Evolutionary conservation across 1,140 invertebrate species (phyloP).

Genomic region (Parasteatoda tepidariorum): DNA sequence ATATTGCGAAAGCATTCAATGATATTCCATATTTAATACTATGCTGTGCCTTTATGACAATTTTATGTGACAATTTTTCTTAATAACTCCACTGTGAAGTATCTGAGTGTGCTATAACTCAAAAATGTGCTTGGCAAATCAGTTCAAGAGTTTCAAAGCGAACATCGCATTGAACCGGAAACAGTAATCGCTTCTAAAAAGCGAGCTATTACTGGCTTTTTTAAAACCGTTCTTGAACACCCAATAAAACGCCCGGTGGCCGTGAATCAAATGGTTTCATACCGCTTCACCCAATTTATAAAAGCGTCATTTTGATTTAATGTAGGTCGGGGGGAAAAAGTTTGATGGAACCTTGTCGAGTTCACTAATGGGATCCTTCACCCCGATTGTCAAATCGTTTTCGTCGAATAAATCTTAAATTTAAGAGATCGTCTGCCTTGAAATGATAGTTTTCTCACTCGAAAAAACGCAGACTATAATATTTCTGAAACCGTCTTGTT

Average conservation of each 20-base stretch:
- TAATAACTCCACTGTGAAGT: too few species aligned
- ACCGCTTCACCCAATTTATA: conserved; percentile 5
- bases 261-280: background rate
- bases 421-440: background rate
- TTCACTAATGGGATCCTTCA: conserved; percentile 1
- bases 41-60: too few species aligned
- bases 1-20: too few species aligned
- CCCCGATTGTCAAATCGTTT: background rate
- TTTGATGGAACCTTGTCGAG: background rate
- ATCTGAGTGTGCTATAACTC: too few species aligned
- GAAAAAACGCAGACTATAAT: too few species aligned
- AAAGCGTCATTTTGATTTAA: background rate
- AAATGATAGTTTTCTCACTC: background rate
- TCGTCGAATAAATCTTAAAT: background rate
- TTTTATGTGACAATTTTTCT: too few species aligned
- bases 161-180: conserved; percentile 18
- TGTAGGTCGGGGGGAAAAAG: conserved; percentile 5
- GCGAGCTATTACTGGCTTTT: background rate
- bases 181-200: background rate
- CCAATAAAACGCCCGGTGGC: background rate
- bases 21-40: too few species aligned
- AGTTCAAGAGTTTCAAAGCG: background rate
- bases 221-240: background rate
- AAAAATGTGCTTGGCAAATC: background rate
- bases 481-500: too few species aligned